A percentile compares a stretch with the other conserved stretches of the same genome.
Evolutionary conservation across 2,797 vertebrate genomes (phyloP).

Genomic region (Nyctibius grandis): DNA sequence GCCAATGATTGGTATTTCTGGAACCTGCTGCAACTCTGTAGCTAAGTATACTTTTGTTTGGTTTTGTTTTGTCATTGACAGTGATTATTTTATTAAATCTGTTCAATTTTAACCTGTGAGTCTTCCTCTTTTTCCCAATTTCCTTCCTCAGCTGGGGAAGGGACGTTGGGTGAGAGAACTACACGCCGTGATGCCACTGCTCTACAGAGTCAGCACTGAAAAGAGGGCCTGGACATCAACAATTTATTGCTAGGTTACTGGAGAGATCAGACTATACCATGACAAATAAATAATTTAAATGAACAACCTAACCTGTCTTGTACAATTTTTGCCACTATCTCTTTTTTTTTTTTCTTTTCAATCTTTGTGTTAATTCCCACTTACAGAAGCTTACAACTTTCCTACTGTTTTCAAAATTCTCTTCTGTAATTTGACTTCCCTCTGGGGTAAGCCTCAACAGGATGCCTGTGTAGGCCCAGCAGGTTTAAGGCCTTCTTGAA

Average conservation of each 20-base stretch:
- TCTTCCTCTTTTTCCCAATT: too few relatives aligned
- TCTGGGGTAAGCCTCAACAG: not conserved
- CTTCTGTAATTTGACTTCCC: not conserved
- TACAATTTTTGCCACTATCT: not conserved
- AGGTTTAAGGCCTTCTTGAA: not conserved
- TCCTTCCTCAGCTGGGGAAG: too few relatives aligned
- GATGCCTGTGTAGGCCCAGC: not conserved
- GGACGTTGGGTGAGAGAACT: too few relatives aligned
- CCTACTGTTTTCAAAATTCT: not conserved
- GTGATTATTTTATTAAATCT: too few relatives aligned
- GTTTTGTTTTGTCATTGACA: too few relatives aligned
- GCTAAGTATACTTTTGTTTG: too few relatives aligned
- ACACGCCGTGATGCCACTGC: not conserved
- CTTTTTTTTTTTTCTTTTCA: not conserved
- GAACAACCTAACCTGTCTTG: not conserved
- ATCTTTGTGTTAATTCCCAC: not conserved
- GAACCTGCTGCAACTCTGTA: too few relatives aligned
- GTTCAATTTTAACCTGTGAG: too few relatives aligned
- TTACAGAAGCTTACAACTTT: not conserved
- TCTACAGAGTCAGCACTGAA: not conserved
- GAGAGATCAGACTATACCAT: not conserved
- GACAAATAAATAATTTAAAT: not conserved
- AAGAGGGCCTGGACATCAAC: not conserved
- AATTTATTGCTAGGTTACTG: not conserved
- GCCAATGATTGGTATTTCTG: too few relatives aligned